Conservation (phyloP, 2,888 invertebrate species). For the Taphrorychus bicolor region DNA sequence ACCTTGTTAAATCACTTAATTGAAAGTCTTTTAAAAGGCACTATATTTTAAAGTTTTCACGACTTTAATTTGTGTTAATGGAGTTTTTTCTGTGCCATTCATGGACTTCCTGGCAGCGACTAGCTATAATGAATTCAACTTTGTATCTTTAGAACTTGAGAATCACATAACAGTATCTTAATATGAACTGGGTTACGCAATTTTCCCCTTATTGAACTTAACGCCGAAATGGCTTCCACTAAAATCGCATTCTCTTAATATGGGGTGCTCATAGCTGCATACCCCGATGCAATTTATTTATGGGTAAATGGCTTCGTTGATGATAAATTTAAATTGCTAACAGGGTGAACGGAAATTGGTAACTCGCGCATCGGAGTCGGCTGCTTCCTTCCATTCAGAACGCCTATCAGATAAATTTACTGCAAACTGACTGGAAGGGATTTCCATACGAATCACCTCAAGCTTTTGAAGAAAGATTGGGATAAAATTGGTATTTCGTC, state of each 20-base stretch:
- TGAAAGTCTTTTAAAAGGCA: neutral
- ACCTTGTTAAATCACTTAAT: neutral
- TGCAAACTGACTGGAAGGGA: neutral
- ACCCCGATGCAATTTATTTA: constrained; percentile 7
- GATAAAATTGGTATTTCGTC: no score
- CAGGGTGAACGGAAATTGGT: constrained; percentile 5
- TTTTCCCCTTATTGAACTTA: neutral
- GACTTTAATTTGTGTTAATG: neutral
- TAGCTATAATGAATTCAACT: no score
- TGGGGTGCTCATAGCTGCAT: neutral
- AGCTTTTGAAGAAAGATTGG: no score
- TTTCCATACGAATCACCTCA: neutral
- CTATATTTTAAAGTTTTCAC: neutral
- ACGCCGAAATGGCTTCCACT: neutral
- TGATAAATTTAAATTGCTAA: constrained; percentile 14
- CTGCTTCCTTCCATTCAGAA: neutral
- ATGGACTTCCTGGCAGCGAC: no score
- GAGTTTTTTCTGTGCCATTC: neutral
- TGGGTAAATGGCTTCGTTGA: constrained; percentile 1
- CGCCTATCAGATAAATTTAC: neutral
- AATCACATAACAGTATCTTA: no score
- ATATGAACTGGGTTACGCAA: neutral
- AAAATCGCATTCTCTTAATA: constrained; percentile 3
- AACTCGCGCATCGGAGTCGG: neutral
- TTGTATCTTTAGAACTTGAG: no score